Base-by-base conservation (phyloP, 1,140 invertebrate genomes). In the Listronotus bonariensis region DNA sequence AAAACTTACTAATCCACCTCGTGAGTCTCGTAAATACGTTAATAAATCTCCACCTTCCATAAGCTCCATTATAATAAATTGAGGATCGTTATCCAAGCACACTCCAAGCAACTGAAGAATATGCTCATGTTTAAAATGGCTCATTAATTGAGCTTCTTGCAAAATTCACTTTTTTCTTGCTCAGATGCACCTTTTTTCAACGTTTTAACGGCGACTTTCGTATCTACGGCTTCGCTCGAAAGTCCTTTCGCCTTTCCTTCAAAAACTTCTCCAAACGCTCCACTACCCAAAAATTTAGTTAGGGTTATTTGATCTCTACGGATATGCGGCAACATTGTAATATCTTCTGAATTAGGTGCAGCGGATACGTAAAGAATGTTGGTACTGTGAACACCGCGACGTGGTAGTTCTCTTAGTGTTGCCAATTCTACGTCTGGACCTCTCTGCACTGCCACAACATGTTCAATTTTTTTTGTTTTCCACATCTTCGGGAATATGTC, bases 201-300 rank as follows among this genome's bases (percentile, higher is more conserved):
- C 0, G 93, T 97, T 88, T 96, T 96, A 8, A 96, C 89, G 41
- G 93, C 93, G 42, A 95, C 91, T 77, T 87, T 87, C 9, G 86
- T 86, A 18, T 86, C 84, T 7, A 73, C 69, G 14, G 79, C 84
- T 6, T 72, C 79, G 6, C 80, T 82, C 36, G 82, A 84, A 20
- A 92, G 78, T 65, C 87, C 83, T 68, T 86, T 86, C 0, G 91
- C 88, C 41, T 88, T 85, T 0, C 95, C 96, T 82, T 97, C 93
- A 76, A 92, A 97, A 91, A 97, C 96, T 80, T 97, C 95, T 3
- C 96, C 96, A 77, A 98, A 98, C n/a, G 95, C 95, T 1, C 96
- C 97, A 65, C 92, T 94, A 0, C 96, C 96, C 40, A 98, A 80
- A 74, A 96, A 95, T 77, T 95, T 93, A 0, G 87, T 89, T 1